Evolutionary conservation across 2,113 vertebrate species (phyloP).

Genomic region (Corythornis cristatus): DNA sequence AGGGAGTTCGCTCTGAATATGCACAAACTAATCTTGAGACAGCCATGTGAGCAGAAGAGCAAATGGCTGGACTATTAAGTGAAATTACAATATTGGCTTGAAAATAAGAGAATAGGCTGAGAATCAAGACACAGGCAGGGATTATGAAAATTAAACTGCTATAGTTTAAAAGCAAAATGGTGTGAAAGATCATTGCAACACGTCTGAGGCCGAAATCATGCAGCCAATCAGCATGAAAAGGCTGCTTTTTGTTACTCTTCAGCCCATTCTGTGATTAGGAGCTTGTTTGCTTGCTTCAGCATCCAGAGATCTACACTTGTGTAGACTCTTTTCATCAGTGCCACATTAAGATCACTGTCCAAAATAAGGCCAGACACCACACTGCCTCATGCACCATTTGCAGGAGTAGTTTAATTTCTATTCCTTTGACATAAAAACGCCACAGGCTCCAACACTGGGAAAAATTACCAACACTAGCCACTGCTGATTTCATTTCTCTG

Average conservation of each 20-base stretch:
- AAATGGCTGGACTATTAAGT: background rate
- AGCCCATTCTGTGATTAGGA: background rate
- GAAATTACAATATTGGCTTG: background rate
- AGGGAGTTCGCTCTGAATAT: background rate
- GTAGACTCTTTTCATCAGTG: background rate
- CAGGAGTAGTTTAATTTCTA: no score
- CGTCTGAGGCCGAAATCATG: background rate
- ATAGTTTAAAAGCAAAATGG: background rate
- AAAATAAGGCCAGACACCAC: background rate
- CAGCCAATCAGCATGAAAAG: background rate
- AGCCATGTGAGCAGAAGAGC: background rate
- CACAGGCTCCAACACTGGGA: no score
- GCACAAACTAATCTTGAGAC: background rate
- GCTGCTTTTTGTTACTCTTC: background rate
- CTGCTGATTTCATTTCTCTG: no score
- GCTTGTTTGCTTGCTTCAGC: background rate
- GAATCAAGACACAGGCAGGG: background rate
- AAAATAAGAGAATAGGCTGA: background rate
- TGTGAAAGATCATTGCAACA: background rate
- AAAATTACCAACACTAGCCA: no score
- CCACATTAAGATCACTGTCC: no score
- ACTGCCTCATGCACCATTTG: no score
- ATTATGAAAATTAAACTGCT: background rate
- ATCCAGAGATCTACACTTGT: accelerated
- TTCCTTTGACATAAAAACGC: no score